A percentile compares a stretch with the other conserved stretches of the same genome.
These are phyloP conservation scores for Passer montanus DNA, from an alignment of 2,113 vertebrate species.

Conservation along the genomic window DNA sequence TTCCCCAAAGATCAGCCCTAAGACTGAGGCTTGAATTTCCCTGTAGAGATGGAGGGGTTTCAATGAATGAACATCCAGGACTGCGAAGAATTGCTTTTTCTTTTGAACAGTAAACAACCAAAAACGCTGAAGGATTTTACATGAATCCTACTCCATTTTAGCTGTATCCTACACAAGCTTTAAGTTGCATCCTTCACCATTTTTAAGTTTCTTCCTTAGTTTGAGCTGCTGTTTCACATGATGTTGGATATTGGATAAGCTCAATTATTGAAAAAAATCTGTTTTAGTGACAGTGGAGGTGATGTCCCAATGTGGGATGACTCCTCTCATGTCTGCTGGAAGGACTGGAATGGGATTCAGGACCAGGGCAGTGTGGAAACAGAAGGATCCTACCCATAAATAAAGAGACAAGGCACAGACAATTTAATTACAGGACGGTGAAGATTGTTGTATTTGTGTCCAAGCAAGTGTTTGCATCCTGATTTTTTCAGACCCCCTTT, in stretches of 20 bases:
- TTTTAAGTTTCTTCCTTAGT: not conserved
- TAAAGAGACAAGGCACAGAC: not conserved
- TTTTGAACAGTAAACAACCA: not conserved
- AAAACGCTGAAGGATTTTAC: not conserved
- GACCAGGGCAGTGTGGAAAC: fast-evolving
- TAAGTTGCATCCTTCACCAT: too few species aligned
- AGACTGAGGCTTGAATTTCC: not conserved
- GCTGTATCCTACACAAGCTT: not conserved
- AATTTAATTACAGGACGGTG: not conserved
- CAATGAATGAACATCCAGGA: not conserved
- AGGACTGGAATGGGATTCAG: not conserved
- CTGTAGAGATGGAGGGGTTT: not conserved
- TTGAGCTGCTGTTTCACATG: not conserved
- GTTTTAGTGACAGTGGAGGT: not conserved
- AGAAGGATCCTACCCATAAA: not conserved
- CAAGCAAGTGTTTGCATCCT: not conserved
- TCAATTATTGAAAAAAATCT: not conserved
- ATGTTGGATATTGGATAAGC: not conserved
- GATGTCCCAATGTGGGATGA: not conserved
- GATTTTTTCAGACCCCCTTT: not conserved
- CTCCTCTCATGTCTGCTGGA: not conserved
- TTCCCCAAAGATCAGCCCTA: not conserved
- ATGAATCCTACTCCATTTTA: not conserved
- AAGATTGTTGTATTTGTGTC: not conserved
- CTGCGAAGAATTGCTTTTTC: not conserved